A percentile compares a stretch with the other conserved stretches of the same genome.
These are phyloP conservation scores for Polietes domitor DNA, from an alignment of 2,888 invertebrate genomes.

Conservation along the genomic window DNA sequence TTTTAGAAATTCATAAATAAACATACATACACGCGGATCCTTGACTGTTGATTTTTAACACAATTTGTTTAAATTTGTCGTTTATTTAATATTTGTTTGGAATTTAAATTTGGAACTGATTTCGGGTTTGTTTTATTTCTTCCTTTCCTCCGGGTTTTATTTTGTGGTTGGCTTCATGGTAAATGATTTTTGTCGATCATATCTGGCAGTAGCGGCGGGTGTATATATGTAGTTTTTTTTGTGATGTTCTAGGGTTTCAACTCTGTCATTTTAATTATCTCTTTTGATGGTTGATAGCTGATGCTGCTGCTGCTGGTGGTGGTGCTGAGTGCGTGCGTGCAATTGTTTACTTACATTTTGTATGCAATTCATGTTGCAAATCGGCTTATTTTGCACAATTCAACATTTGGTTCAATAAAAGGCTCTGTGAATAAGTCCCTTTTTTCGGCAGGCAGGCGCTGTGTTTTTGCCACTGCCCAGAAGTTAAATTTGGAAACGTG, in stretches of 20 bases:
- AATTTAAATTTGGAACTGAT: background rate
- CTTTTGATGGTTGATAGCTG: slow-evolving; percentile 14
- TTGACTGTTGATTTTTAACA: slow-evolving; percentile 30
- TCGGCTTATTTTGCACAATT: slow-evolving; percentile 66
- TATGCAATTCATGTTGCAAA: slow-evolving; percentile 65
- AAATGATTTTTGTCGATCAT: background rate
- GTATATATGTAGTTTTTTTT: too few species aligned
- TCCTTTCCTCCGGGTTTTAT: too few species aligned
- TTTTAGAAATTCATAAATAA: slow-evolving; percentile 27
- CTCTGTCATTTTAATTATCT: slow-evolving; percentile 54
- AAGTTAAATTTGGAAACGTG: slow-evolving; percentile 54
- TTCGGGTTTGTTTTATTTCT: background rate
- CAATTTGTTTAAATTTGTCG: slow-evolving; percentile 18
- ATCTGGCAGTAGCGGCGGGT: background rate
- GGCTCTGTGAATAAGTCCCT: slow-evolving; percentile 15
- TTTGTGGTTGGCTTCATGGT: background rate
- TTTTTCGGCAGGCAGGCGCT: background rate
- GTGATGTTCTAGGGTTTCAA: slow-evolving; percentile 13
- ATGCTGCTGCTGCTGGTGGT: background rate
- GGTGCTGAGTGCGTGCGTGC: background rate
- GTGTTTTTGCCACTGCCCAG: background rate
- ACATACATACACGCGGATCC: background rate
- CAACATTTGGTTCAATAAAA: slow-evolving; percentile 56
- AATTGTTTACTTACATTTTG: slow-evolving; percentile 44
- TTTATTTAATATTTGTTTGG: background rate